Percentiles rank a stretch among this genome's conserved stretches.
Evolutionary conservation across 2,888 invertebrate genomes (phyloP).

Genomic region (Xylocampa areola): DNA sequence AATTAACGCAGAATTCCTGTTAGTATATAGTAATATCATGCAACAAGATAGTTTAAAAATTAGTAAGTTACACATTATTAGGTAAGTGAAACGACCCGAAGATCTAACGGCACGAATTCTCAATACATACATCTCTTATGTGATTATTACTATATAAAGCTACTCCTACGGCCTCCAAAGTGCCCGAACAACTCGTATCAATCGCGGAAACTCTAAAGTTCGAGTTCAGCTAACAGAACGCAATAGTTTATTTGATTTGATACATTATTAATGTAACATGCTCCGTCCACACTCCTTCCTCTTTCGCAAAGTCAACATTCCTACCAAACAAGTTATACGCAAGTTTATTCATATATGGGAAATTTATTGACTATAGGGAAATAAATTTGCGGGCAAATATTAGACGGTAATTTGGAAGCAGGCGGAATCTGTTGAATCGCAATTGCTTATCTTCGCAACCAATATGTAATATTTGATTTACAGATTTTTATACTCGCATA

Average conservation of each 20-base stretch:
- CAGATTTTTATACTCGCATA: slow-evolving; percentile 26
- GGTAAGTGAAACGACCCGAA: too few species aligned
- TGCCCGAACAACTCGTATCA: slow-evolving; percentile 54
- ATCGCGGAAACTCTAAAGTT: slow-evolving; percentile 52
- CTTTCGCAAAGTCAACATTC: slow-evolving; percentile 44
- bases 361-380: slow-evolving; percentile 52
- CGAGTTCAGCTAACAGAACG: slow-evolving; percentile 33
- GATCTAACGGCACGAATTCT: too few species aligned
- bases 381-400: slow-evolving; percentile 52
- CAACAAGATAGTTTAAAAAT: too few species aligned
- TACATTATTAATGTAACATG: slow-evolving; percentile 58
- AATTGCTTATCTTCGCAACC: slow-evolving; percentile 35
- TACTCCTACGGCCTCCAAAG: slow-evolving; percentile 26
- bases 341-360: slow-evolving; percentile 58
- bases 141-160: slow-evolving; percentile 17
- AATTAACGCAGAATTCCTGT: too few species aligned
- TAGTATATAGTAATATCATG: too few species aligned
- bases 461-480: slow-evolving; percentile 40
- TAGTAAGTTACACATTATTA: too few species aligned
- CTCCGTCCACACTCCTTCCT: slow-evolving; percentile 28
- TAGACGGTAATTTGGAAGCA: slow-evolving; percentile 32
- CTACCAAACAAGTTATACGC: slow-evolving; percentile 44
- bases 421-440: slow-evolving; percentile 21
- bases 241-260: slow-evolving; percentile 58
- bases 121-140: slow-evolving; percentile 3